These are phyloP conservation scores for Lepisosteus osseus DNA, from an alignment of 2,113 vertebrate species.

Conservation along the genomic window DNA sequence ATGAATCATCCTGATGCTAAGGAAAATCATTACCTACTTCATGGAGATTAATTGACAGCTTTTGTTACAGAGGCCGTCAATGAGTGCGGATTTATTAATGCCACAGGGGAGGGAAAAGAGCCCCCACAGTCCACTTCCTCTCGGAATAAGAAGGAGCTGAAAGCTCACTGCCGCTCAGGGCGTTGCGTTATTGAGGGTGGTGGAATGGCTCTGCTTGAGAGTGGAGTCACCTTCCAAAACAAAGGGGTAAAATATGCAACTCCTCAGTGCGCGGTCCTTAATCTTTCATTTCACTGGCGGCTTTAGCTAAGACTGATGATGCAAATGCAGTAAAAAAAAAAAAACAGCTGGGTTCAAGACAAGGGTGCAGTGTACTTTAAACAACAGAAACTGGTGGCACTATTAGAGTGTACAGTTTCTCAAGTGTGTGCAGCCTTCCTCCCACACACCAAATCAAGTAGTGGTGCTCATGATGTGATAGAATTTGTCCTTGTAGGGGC, in stretches of 20 bases:
- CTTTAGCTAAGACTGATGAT: not conserved
- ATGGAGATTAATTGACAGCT: slow-evolving; percentile 2
- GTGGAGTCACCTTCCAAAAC: not conserved
- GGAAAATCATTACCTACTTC: slow-evolving; percentile 5
- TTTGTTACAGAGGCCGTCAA: not conserved
- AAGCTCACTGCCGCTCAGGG: not conserved
- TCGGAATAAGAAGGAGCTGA: not conserved
- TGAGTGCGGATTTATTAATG: slow-evolving; percentile 1
- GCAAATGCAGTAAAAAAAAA: too few species aligned
- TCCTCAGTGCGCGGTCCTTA: not conserved
- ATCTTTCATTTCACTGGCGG: not conserved
- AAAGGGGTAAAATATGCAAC: not conserved
- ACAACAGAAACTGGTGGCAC: too few species aligned
- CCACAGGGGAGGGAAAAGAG: not conserved
- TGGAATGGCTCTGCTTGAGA: not conserved
- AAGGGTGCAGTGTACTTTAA: too few species aligned
- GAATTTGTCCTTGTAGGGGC: too few species aligned
- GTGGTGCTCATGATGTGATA: too few species aligned
- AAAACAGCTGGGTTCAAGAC: too few species aligned
- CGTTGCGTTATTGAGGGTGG: not conserved
- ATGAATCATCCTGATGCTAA: slow-evolving; percentile 1
- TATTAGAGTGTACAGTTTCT: too few species aligned
- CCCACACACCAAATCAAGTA: too few species aligned
- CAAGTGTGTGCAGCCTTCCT: too few species aligned
- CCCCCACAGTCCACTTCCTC: not conserved